Conservation (phyloP, 2,797 vertebrate genomes). For the Coregonus sp. region DNA sequence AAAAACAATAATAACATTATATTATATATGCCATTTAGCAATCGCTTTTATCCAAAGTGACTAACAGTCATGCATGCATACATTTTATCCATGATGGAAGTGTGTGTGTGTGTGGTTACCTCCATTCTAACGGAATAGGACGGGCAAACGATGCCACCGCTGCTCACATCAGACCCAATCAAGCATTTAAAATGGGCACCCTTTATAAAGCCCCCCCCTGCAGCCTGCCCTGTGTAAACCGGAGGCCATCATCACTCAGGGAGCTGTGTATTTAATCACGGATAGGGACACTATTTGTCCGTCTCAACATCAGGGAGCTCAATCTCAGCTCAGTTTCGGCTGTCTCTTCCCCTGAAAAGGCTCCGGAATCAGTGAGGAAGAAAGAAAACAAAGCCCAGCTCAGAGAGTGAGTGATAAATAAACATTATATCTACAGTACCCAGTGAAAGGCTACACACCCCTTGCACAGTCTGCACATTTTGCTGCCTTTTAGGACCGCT, state of each 20-base stretch:
- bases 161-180: slow-evolving; percentile 28
- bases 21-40: no score
- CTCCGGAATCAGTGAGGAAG: background rate
- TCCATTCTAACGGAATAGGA: slow-evolving; percentile 27
- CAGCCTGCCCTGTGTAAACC: background rate
- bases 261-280: slow-evolving; percentile 12
- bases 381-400: background rate
- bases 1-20: no score
- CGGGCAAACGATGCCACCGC: slow-evolving; percentile 13
- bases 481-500: no score
- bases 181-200: slow-evolving; percentile 8
- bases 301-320: slow-evolving; percentile 1
- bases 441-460: no score
- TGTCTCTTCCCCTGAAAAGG: background rate
- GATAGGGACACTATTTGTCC: slow-evolving; percentile 6
- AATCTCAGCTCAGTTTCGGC: background rate
- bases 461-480: no score
- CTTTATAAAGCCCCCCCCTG: background rate
- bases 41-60: no score
- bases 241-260: background rate
- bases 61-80: no score
- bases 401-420: no score
- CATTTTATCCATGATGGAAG: no score
- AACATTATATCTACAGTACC: no score
- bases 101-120: slow-evolving; percentile 18